phyloP scores from a whole-genome alignment of 2,797 vertebrate species.

The Sebastes nivosus region DNA sequence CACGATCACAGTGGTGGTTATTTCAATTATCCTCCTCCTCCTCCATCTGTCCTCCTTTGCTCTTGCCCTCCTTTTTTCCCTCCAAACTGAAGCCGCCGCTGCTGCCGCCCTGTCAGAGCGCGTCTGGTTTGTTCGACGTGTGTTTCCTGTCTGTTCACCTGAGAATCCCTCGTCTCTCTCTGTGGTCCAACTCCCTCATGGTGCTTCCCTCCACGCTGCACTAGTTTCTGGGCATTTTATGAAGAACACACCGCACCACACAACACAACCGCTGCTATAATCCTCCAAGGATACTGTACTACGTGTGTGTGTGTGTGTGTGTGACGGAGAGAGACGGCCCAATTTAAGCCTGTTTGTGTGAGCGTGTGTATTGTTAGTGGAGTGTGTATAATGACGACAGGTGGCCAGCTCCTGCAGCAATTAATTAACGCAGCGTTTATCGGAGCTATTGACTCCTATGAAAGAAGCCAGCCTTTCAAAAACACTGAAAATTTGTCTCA shows the following conservation, averaged over 20 bases:
- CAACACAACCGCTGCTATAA: conserved; percentile 35
- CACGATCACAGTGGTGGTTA: conserved; percentile 4
- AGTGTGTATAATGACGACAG: conserved; percentile 67
- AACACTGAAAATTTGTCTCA: conserved; percentile 14
- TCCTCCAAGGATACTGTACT: conserved; percentile 39
- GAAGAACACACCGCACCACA: conserved; percentile 18
- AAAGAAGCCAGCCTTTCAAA: conserved; percentile 33
- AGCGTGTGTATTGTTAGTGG: conserved; percentile 31
- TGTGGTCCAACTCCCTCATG: conserved; percentile 43
- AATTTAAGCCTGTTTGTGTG: conserved; percentile 16
- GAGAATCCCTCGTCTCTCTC: conserved; percentile 37
- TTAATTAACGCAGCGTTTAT: conserved; percentile 67
- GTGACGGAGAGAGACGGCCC: background rate
- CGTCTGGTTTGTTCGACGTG: conserved; percentile 16
- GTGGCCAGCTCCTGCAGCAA: conserved; percentile 62
- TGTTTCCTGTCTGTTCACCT: conserved; percentile 40
- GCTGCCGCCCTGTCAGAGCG: conserved; percentile 26
- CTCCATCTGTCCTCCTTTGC: conserved; percentile 48
- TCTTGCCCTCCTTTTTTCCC: conserved; percentile 38
- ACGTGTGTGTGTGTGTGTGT: conserved; percentile 5
- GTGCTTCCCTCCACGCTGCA: conserved; percentile 48
- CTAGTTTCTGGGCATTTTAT: conserved; percentile 59
- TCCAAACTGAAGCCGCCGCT: conserved; percentile 21
- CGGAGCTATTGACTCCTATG: conserved; percentile 41
- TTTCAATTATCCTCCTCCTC: conserved; percentile 18